Base-by-base conservation (phyloP, 2,888 invertebrate genomes). In the Campopleginae sp. region DNA sequence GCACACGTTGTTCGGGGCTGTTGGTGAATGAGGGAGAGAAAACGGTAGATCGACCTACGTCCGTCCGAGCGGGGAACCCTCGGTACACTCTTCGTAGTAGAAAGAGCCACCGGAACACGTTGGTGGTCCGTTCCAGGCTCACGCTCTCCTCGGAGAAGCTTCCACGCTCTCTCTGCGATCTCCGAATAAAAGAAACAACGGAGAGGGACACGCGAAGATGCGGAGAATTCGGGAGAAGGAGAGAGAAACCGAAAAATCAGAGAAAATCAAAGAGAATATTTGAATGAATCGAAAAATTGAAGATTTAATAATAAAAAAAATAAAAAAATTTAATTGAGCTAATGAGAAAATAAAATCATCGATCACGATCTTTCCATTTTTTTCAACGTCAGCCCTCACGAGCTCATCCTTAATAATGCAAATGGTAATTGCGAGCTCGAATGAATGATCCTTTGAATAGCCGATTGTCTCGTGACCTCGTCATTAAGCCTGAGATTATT, bases 111-210 rank as follows among this genome's bases (percentile, higher is more conserved):
- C 65, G 44, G 78, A 48, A 74, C 38, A 38, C 81, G 77, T 85
- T 82, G 85, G 85, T 85, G 85, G 85, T 85, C 85, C 84, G 19
- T 54, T 14, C 51, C 54, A 79, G 81, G 78, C 72, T 68, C 77
- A 66, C 77, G 77, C 80, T 75, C 70, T 68, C 14, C 54, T n/a
- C 58, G 17, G 12, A n/a, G 38, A 33, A 48, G 48, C 80, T 58
- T 42, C 51, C 74, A 71, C 71, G 51, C 58, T 80, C 66, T 23
- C 1, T 27, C 42, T 12, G 31, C 58, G 58, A 76, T 84, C 76
- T 44, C 71, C 27, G n/a, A 74, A 23, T 27, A 27, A 12, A 19
- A 42, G 19, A 54, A 54, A 54, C 46, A 46, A 48, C 17, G n/a
- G 65, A 33, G 19, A 33, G 54, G 54, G 38, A 17, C 14, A 14